Evolutionary conservation across 1,140 invertebrate genomes (phyloP).

Genomic region (Neelides sp.): DNA sequence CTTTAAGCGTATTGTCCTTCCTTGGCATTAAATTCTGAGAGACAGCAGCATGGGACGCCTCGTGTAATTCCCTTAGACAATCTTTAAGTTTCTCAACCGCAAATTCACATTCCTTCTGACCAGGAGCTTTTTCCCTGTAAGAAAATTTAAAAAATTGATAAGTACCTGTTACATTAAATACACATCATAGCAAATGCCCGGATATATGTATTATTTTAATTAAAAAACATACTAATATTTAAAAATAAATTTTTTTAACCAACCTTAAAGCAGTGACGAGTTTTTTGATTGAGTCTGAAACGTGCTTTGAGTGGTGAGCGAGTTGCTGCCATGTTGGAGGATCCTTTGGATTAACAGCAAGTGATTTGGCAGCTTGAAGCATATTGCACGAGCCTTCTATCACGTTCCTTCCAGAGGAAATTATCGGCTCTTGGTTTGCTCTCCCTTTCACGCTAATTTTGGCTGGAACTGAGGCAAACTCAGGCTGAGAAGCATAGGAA

Average conservation of each 20-base stretch:
- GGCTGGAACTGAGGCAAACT: conserved; percentile 70
- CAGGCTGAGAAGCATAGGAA: conserved; percentile 80
- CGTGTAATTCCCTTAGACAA: conserved; percentile 69
- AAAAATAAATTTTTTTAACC: conserved; percentile 19
- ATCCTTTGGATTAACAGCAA: conserved; percentile 79
- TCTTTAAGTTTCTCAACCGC: conserved; percentile 64
- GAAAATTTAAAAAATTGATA: neutral
- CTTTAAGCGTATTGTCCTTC: conserved; percentile 63
- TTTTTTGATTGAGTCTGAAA: conserved; percentile 91
- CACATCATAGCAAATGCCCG: neutral
- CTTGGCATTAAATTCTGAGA: conserved; percentile 62
- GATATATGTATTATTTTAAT: neutral
- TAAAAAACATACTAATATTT: neutral
- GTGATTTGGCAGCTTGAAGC: conserved; percentile 75
- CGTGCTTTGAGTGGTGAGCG: conserved; percentile 82
- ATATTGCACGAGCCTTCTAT: conserved; percentile 75
- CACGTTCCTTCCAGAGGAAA: conserved; percentile 64
- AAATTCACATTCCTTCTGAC: conserved; percentile 80
- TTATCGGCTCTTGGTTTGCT: conserved; percentile 72
- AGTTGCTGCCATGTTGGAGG: conserved; percentile 85
- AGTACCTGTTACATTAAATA: neutral
- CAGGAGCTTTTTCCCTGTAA: conserved; percentile 79
- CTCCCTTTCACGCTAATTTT: conserved; percentile 68
- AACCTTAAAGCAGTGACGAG: conserved; percentile 76
- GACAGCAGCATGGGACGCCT: conserved; percentile 70